These are phyloP conservation scores for Drosophila bocki DNA, from an alignment of 1,140 invertebrate genomes.

Conservation along the genomic window DNA sequence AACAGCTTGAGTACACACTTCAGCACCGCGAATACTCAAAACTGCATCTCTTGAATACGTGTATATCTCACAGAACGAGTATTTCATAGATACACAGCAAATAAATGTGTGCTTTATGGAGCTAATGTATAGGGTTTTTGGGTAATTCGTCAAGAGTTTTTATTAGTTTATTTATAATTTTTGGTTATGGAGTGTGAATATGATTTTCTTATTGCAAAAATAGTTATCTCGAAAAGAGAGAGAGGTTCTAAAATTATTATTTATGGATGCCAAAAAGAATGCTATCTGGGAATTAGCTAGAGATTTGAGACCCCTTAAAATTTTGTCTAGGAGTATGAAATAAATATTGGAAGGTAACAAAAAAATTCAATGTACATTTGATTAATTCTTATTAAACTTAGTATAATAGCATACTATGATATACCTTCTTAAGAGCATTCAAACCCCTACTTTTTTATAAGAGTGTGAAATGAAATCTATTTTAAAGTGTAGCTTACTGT, in stretches of 20 bases:
- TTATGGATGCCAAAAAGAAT: too few relatives aligned
- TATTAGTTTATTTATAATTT: neutral
- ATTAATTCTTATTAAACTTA: too few relatives aligned
- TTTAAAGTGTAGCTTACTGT: too few relatives aligned
- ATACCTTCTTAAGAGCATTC: too few relatives aligned
- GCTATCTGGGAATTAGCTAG: too few relatives aligned
- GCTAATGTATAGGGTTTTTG: neutral
- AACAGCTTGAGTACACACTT: conserved; percentile 36
- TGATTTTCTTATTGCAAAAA: neutral
- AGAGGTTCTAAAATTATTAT: neutral
- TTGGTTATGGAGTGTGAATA: neutral
- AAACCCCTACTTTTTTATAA: too few relatives aligned
- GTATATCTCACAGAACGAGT: conserved; percentile 12
- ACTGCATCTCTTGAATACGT: conserved; percentile 34
- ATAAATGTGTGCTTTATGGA: neutral
- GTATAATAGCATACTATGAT: too few relatives aligned
- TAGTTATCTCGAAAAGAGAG: neutral
- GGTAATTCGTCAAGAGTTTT: neutral
- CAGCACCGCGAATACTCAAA: conserved; percentile 15
- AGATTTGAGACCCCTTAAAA: too few relatives aligned
- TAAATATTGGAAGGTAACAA: too few relatives aligned
- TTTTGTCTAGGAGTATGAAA: too few relatives aligned
- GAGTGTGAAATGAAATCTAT: too few relatives aligned
- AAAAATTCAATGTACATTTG: too few relatives aligned
- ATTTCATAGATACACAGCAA: conserved; percentile 14